Evolutionary conservation across 1,140 invertebrate genomes (phyloP).

Genomic region (Leptinotarsa texana): DNA sequence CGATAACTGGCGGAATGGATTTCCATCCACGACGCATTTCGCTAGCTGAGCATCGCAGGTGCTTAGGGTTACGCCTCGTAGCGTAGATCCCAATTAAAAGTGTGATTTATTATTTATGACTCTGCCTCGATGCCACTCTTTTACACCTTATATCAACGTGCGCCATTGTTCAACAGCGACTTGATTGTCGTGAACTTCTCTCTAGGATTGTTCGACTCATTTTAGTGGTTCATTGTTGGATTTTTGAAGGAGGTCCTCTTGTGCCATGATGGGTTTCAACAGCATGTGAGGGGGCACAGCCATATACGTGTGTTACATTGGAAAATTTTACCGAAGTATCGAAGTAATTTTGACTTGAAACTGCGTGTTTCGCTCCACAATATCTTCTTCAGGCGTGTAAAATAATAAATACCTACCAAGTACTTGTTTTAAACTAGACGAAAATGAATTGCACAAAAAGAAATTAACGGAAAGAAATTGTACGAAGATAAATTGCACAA

Average conservation of each 20-base stretch:
- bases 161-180: constrained; percentile 4
- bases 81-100: constrained; percentile 23
- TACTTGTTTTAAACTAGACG: too few relatives aligned
- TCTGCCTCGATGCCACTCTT: constrained; percentile 8
- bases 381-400: too few relatives aligned
- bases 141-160: constrained; percentile 18
- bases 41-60: constrained; percentile 21
- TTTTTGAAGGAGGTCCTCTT: background rate
- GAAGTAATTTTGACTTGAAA: too few relatives aligned
- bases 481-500: too few relatives aligned
- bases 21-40: background rate
- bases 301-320: background rate
- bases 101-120: constrained; percentile 21
- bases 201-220: background rate
- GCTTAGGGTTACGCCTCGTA: constrained; percentile 14
- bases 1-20: background rate
- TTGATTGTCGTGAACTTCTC: background rate
- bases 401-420: too few relatives aligned
- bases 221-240: background rate
- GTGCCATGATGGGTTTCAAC: background rate
- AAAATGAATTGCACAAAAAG: too few relatives aligned
- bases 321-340: too few relatives aligned
- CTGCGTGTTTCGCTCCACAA: too few relatives aligned
- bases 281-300: background rate
- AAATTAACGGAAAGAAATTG: too few relatives aligned